A percentile compares a stretch with the other conserved stretches of the same genome.
Conservation (phyloP, 2,113 vertebrate species). For the Mustelus asterias region DNA sequence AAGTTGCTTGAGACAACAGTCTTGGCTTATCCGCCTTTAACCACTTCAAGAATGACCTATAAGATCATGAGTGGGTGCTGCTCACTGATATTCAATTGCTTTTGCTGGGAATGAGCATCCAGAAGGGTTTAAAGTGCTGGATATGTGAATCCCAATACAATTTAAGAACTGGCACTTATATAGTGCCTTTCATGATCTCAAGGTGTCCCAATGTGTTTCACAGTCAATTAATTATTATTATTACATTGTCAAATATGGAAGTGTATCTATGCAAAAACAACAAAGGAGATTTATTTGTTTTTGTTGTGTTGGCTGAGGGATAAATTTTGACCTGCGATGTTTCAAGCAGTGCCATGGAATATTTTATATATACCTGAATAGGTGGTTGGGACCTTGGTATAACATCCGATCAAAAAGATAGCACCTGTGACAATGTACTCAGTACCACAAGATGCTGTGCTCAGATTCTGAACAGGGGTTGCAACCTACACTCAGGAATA, state of each 20-base stretch:
- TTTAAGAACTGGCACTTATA: neutral
- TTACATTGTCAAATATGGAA: neutral
- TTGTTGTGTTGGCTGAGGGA: neutral
- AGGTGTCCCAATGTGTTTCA: neutral
- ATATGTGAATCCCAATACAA: neutral
- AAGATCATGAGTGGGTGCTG: neutral
- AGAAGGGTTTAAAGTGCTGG: neutral
- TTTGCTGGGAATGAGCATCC: neutral
- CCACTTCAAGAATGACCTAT: neutral
- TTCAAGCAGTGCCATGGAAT: neutral
- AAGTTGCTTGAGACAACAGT: neutral
- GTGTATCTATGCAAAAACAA: neutral
- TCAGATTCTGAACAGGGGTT: neutral
- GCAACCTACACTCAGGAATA: neutral
- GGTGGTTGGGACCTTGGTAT: neutral
- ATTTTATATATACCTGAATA: neutral
- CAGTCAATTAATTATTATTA: neutral
- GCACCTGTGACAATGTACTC: neutral
- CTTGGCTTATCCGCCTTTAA: neutral
- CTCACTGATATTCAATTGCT: neutral
- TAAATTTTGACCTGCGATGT: neutral
- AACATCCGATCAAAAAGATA: neutral
- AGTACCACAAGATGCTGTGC: neutral
- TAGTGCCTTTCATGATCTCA: neutral
- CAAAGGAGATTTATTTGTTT: neutral